Base-by-base conservation (phyloP, 1,140 invertebrate species). In the Heliothis subflexa region DNA sequence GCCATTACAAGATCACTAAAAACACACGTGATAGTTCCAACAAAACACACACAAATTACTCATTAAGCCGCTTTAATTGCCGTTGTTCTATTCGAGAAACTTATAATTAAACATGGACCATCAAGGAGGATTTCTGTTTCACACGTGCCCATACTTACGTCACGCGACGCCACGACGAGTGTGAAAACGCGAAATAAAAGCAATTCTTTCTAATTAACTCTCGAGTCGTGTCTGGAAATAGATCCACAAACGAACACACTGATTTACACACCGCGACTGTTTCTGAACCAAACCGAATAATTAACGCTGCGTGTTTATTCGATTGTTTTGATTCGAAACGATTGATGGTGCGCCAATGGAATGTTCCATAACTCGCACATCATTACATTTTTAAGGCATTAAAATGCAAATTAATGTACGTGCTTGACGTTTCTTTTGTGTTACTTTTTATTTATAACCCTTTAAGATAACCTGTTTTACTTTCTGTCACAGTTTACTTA, bases 121-220 rank as follows among this genome's bases (percentile, higher is more conserved):
- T 92, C 87, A 92, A 86, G 76, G 77, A 79, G 84, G 81, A 84
- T 86, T 86, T 81, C 80, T 81, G 86, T 86, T 79, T 77, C 80
- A 81, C 79, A 82, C 83, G 75, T 72, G 61, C 54, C 64, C 77
- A 77, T 77, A 80, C 85, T 87, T 93, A 87, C 89, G 92, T 93
- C 92, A 93, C 88, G 80, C 90, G 87, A 88, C 80, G 68, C 78
- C 83, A 80, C 85, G 81, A 86, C 87, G 88, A 91, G 89, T 92
- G 91, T 93, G 89, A 88, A 91, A 92, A 90, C 89, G 90, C 89
- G 86, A 93, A 93, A 94, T 94, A 94, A 94, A 93, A 93, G 89
- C 90, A 90, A 94, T 94, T 93, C 92, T 94, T 94, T 94, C 89
- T 94, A 94, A 93, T 94, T 94, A 94, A 89, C 91, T 89, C 86